Conservation (phyloP, 2,888 invertebrate species). For the Agrotis clavis region DNA sequence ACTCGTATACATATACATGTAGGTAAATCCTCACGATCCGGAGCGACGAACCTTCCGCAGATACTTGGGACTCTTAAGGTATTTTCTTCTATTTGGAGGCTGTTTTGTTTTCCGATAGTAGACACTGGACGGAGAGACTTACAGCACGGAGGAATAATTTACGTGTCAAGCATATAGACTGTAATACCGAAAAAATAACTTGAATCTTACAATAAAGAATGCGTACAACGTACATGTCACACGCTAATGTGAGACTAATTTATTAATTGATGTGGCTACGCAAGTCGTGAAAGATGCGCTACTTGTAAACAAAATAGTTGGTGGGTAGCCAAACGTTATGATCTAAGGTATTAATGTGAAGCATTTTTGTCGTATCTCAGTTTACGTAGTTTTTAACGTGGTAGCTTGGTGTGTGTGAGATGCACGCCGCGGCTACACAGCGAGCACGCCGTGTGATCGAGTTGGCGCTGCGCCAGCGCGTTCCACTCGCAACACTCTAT, state of each 20-base stretch:
- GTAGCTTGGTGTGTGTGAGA: constrained; percentile 73
- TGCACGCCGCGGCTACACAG: constrained; percentile 73
- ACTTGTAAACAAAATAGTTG: constrained; percentile 79
- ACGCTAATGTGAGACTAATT: constrained; percentile 68
- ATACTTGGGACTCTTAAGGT: constrained; percentile 78
- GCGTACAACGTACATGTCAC: constrained; percentile 41
- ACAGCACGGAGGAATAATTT: constrained; percentile 64
- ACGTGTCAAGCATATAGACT: constrained; percentile 52
- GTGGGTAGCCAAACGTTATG: constrained; percentile 80
- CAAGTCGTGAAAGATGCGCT: constrained; percentile 73
- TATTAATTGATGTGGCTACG: constrained; percentile 70
- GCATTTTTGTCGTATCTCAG: constrained; percentile 72
- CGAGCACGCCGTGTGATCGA: constrained; percentile 77
- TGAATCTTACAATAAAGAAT: constrained; percentile 32
- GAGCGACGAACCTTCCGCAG: constrained; percentile 80
- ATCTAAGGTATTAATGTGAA: constrained; percentile 74
- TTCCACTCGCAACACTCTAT: constrained; percentile 79
- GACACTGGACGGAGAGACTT: constrained; percentile 69
- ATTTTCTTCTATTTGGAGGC: constrained; percentile 74
- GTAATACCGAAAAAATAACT: constrained; percentile 48
- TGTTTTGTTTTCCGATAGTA: constrained; percentile 75
- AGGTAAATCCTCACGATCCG: constrained; percentile 77
- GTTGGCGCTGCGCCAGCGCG: constrained; percentile 82
- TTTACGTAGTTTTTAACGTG: constrained; percentile 72
- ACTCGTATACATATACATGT: constrained; percentile 77